Percentiles rank a stretch among this genome's conserved stretches.
phyloP scores from a whole-genome alignment of 2,888 invertebrate species.

The Amblyteles armatorius region DNA sequence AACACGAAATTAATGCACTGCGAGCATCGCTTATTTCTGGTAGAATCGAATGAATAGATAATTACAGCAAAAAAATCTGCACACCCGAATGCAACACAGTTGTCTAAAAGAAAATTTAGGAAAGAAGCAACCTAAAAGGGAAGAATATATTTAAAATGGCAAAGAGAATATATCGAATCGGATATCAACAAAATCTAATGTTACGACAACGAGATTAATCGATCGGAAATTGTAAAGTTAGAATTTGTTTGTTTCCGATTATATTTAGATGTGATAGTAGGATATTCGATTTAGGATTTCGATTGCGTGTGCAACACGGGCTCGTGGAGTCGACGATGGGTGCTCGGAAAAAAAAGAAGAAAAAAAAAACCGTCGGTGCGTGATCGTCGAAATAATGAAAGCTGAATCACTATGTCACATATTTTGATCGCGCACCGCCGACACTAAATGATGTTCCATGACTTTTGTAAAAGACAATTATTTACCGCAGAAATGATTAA shows the following conservation, averaged over 20 bases:
- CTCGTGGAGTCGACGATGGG: slow-evolving; percentile 5
- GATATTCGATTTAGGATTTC: too few relatives aligned
- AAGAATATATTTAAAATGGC: neutral
- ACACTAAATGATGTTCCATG: slow-evolving; percentile 55
- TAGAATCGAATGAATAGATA: neutral
- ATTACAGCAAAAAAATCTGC: neutral
- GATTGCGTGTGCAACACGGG: slow-evolving; percentile 22
- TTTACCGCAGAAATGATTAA: slow-evolving; percentile 24
- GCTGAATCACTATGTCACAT: slow-evolving; percentile 1
- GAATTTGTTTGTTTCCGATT: slow-evolving; percentile 14
- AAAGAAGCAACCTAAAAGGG: neutral
- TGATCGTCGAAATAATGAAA: neutral
- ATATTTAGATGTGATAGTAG: slow-evolving; percentile 44
- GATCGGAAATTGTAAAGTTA: neutral
- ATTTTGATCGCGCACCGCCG: neutral
- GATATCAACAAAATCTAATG: neutral
- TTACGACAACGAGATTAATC: neutral
- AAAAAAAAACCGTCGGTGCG: slow-evolving; percentile 9
- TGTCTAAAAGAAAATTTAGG: neutral
- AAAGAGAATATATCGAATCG: slow-evolving; percentile 17
- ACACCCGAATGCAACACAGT: neutral
- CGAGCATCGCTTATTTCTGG: slow-evolving; percentile 18
- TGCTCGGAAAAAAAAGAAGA: neutral
- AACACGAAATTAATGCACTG: slow-evolving; percentile 7
- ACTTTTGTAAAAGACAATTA: slow-evolving; percentile 54